Evolutionary conservation across 2,797 vertebrate genomes (phyloP).

Genomic region (Periophthalmus magnuspinnatus): DNA sequence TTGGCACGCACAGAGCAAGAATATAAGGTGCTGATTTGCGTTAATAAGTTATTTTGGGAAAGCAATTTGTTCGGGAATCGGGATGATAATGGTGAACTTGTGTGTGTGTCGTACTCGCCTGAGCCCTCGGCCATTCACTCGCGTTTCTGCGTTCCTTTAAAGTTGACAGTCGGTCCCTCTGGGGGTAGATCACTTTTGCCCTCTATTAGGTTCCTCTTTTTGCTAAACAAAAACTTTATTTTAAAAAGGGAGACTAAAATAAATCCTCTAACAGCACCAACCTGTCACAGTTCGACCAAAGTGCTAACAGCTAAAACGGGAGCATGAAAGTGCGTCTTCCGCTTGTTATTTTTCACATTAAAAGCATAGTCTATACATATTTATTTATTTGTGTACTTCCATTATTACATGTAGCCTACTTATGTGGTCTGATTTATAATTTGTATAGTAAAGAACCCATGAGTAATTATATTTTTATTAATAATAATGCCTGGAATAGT

Average conservation of each 20-base stretch:
- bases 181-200: conserved; percentile 23
- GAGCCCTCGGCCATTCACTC: conserved; percentile 77
- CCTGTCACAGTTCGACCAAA: neutral
- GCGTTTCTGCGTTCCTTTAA: conserved; percentile 7
- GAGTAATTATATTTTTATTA: too few species aligned
- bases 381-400: neutral
- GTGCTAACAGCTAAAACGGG: conserved; percentile 35
- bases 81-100: neutral
- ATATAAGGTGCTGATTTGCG: rapidly evolving
- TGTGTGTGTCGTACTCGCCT: conserved; percentile 42
- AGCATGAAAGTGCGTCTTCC: conserved; percentile 23
- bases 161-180: conserved; percentile 21
- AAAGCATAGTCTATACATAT: neutral
- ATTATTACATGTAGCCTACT: too few species aligned
- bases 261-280: neutral
- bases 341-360: conserved; percentile 32
- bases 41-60: neutral
- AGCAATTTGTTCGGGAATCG: neutral
- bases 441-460: too few species aligned
- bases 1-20: neutral
- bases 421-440: neutral
- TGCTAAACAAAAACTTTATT: neutral
- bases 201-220: neutral
- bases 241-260: neutral
- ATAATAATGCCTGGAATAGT: too few species aligned